phyloP scores from a whole-genome alignment of 2,888 invertebrate species.

The Lasius platythorax region DNA sequence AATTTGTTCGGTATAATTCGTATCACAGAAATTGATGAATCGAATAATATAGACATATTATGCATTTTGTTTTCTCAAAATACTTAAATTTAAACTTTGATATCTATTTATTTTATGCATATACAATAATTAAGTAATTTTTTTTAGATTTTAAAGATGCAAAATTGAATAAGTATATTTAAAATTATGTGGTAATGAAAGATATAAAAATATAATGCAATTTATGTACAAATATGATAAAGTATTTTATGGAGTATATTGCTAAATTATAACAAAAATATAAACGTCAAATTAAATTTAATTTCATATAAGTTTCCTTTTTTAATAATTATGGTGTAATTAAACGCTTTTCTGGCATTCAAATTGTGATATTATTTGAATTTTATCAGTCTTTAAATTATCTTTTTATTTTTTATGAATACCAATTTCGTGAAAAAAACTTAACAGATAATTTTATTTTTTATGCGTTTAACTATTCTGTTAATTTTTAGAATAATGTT shows the following conservation, averaged over 20 bases:
- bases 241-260: not conserved
- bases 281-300: not conserved
- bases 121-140: not conserved
- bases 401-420: not conserved
- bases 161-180: not conserved
- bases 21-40: not conserved
- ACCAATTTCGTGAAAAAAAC: no score
- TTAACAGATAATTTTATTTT: not conserved
- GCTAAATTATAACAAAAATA: not conserved
- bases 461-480: not conserved
- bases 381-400: not conserved
- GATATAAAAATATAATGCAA: no score
- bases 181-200: not conserved
- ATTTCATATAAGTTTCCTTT: not conserved
- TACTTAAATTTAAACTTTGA: not conserved
- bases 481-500: not conserved
- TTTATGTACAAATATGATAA: no score
- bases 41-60: not conserved
- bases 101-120: conserved; percentile 8
- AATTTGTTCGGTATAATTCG: conserved; percentile 1
- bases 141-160: not conserved
- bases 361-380: not conserved
- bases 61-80: not conserved
- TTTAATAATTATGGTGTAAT: not conserved
- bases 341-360: not conserved